Evolutionary conservation across 2,797 vertebrate genomes (phyloP).

Genomic region (Gallinago solitaria): DNA sequence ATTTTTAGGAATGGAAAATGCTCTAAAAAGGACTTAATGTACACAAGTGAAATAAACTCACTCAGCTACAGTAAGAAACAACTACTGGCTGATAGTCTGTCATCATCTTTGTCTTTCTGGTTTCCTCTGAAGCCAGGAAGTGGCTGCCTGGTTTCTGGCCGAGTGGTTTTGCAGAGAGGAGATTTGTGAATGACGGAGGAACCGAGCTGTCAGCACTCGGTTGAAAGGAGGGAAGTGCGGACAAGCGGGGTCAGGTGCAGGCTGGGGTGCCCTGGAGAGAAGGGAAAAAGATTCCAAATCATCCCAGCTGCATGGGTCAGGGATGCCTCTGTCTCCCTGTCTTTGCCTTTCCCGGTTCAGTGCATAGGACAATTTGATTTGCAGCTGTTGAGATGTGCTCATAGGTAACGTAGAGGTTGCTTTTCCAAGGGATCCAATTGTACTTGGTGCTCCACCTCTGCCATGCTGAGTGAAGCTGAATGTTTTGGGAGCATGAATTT

Average conservation of each 20-base stretch:
- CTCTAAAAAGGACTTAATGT: not conserved
- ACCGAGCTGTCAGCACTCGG: constrained; percentile 78
- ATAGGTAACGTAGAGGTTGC: accelerated
- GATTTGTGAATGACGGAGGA: constrained; percentile 81
- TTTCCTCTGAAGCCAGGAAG: constrained; percentile 52
- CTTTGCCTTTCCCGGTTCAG: not conserved
- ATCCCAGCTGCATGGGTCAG: not conserved
- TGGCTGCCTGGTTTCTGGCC: constrained; percentile 86
- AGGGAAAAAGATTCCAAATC: not conserved
- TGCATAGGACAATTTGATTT: not conserved
- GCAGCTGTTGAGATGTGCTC: not conserved
- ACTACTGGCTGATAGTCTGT: not conserved
- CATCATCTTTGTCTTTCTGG: not conserved
- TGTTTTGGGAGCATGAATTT: not conserved
- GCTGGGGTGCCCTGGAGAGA: constrained; percentile 79
- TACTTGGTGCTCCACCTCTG: not conserved
- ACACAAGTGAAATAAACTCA: not conserved
- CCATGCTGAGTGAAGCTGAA: not conserved
- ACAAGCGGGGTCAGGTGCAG: constrained; percentile 84
- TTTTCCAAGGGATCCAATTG: not conserved
- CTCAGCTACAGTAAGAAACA: not conserved
- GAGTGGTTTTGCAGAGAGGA: constrained; percentile 82
- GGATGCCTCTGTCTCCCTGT: not conserved
- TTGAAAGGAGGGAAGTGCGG: constrained; percentile 82
- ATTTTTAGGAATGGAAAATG: not conserved